Percentiles rank a stretch among this genome's conserved stretches.
phyloP scores from a whole-genome alignment of 2,888 invertebrate genomes.

The Synanthedon tipuliformis region DNA sequence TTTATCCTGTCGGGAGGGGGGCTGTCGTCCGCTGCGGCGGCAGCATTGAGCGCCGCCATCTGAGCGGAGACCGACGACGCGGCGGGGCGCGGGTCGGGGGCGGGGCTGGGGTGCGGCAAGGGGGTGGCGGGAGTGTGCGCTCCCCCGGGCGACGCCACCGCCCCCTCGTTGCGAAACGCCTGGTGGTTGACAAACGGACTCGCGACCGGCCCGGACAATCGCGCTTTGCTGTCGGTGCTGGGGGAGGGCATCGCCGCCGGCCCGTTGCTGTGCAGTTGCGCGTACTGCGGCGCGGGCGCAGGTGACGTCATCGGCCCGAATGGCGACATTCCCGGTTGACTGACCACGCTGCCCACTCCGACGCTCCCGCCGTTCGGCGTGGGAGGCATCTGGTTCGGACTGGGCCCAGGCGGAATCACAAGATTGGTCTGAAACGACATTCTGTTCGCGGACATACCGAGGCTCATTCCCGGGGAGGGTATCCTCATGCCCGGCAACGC shows the following conservation, averaged over 20 bases:
- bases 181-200: conserved; percentile 69
- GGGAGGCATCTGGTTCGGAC: conserved; percentile 75
- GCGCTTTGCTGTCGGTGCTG: conserved; percentile 70
- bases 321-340: conserved; percentile 78
- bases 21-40: conserved; percentile 74
- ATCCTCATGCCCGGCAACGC: conserved; percentile 70
- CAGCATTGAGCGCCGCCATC: conserved; percentile 79
- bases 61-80: conserved; percentile 74
- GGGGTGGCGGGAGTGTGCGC: conserved; percentile 56
- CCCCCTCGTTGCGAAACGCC: conserved; percentile 41
- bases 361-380: conserved; percentile 69
- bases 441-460: conserved; percentile 48
- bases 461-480: conserved; percentile 75
- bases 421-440: conserved; percentile 70
- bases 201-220: conserved; percentile 62
- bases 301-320: conserved; percentile 76
- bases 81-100: conserved; percentile 56
- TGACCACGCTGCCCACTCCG: conserved; percentile 45
- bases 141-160: conserved; percentile 59
- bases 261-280: conserved; percentile 72
- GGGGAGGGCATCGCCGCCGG: conserved; percentile 67
- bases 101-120: conserved; percentile 21
- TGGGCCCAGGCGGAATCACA: conserved; percentile 82
- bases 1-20: conserved; percentile 61
- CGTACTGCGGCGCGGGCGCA: conserved; percentile 60